phyloP scores from a whole-genome alignment of 2,113 vertebrate species.

The Vireo altiloquus region DNA sequence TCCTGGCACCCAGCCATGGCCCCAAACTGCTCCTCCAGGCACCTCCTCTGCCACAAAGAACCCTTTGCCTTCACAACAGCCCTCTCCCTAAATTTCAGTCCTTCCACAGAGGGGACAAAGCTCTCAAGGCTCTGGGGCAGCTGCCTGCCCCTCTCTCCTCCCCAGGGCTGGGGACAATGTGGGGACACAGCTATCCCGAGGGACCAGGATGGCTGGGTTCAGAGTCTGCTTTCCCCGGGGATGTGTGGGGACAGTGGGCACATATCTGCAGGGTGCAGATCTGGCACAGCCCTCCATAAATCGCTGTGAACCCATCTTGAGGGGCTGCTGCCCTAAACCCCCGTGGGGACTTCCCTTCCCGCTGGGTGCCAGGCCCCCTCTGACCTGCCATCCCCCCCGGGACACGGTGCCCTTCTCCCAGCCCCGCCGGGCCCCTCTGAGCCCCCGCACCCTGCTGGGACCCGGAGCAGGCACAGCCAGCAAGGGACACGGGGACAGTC shows the following conservation, averaged over 20 bases:
- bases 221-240: background rate
- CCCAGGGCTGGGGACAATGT: accelerated
- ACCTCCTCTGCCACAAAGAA: background rate
- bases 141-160: background rate
- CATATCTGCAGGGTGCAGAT: background rate
- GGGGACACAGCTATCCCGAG: accelerated
- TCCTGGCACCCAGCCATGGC: accelerated
- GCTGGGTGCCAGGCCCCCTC: background rate
- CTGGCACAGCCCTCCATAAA: background rate
- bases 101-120: accelerated
- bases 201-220: background rate
- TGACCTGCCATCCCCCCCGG: no score
- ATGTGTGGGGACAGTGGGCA: background rate
- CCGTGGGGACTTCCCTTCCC: background rate
- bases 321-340: background rate
- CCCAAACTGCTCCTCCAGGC: background rate
- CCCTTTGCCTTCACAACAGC: background rate
- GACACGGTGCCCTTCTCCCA: background rate
- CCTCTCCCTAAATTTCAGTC: background rate
- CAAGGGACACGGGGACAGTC: background rate
- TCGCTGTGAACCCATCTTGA: accelerated
- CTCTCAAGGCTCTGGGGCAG: accelerated
- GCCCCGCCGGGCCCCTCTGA: no score
- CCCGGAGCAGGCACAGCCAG: accelerated
- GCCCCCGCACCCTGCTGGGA: background rate